Conservation (phyloP, 2,888 invertebrate genomes). For the Trachelus tabidus region DNA sequence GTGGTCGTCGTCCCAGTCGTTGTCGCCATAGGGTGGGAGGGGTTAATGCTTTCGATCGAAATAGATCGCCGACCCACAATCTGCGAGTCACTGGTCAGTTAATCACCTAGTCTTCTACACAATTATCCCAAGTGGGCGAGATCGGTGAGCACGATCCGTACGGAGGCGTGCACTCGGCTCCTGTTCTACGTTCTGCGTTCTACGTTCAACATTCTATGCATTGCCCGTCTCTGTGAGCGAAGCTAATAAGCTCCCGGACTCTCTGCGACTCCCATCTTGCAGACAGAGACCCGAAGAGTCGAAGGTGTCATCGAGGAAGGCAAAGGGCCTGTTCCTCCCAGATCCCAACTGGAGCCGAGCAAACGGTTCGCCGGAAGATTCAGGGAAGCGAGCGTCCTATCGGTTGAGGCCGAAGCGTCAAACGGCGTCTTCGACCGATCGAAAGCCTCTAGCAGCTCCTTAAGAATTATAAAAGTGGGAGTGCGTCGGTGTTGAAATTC, state of each 20-base stretch:
- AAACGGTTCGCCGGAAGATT: conserved; percentile 17
- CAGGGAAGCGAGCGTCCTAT: too few relatives aligned
- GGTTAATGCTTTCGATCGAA: conserved; percentile 37
- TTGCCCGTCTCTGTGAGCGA: background rate
- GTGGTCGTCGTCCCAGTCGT: too few relatives aligned
- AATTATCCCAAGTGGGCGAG: conserved; percentile 61
- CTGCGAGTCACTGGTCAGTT: conserved; percentile 43
- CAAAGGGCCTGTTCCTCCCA: background rate
- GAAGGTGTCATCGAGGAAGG: conserved; percentile 11
- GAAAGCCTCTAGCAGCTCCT: too few relatives aligned
- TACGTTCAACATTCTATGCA: too few relatives aligned
- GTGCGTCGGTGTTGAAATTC: conserved; percentile 42
- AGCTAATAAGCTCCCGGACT: background rate
- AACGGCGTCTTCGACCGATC: too few relatives aligned
- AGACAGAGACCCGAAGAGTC: too few relatives aligned
- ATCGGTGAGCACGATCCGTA: conserved; percentile 49
- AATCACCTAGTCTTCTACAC: conserved; percentile 58
- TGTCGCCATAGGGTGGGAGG: too few relatives aligned
- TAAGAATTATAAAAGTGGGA: conserved; percentile 31
- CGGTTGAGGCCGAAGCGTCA: too few relatives aligned
- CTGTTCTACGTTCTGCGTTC: conserved; percentile 25
- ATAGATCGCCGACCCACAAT: conserved; percentile 51
- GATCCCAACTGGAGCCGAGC: background rate
- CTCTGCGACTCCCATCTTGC: background rate
- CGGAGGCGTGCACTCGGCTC: conserved; percentile 36